phyloP scores from a whole-genome alignment of 2,797 vertebrate species.

The Rhodeus uyekii region DNA sequence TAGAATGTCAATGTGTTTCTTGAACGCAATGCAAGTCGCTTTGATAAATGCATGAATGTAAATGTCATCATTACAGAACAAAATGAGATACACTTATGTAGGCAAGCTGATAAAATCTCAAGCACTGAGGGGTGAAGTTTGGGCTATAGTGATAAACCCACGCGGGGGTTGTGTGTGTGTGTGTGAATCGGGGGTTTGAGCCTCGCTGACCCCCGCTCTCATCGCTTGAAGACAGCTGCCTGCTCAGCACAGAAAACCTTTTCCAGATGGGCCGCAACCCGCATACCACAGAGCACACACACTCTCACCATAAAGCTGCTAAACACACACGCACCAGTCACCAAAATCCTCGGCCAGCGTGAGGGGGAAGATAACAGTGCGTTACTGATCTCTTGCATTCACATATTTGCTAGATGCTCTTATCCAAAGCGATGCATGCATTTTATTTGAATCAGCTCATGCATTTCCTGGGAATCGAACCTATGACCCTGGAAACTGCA shows the following conservation, averaged over 20 bases:
- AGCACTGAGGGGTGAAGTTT: conserved; percentile 57
- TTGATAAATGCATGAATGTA: no score
- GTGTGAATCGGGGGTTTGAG: conserved; percentile 58
- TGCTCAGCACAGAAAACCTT: conserved; percentile 71
- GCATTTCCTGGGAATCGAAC: not conserved
- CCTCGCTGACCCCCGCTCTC: conserved; percentile 67
- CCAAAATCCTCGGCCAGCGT: no score
- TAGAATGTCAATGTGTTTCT: no score
- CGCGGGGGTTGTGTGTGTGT: conserved; percentile 1
- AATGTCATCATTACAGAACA: conserved; percentile 36
- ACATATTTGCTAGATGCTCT: not conserved
- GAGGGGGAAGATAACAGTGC: no score
- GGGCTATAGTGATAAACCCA: conserved; percentile 52
- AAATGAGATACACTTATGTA: conserved; percentile 44
- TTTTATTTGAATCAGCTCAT: not conserved
- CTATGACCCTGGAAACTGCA: not conserved
- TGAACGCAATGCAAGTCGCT: no score
- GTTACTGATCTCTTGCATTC: no score
- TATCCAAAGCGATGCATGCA: not conserved
- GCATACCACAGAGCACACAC: conserved; percentile 67
- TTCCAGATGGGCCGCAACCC: conserved; percentile 71
- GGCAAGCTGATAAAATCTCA: conserved; percentile 49
- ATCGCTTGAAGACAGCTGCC: conserved; percentile 75
- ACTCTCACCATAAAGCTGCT: conserved; percentile 32
- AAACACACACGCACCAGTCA: conserved; percentile 14